Base-by-base conservation (phyloP, 2,888 invertebrate genomes). In the Cheilosia pagana region DNA sequence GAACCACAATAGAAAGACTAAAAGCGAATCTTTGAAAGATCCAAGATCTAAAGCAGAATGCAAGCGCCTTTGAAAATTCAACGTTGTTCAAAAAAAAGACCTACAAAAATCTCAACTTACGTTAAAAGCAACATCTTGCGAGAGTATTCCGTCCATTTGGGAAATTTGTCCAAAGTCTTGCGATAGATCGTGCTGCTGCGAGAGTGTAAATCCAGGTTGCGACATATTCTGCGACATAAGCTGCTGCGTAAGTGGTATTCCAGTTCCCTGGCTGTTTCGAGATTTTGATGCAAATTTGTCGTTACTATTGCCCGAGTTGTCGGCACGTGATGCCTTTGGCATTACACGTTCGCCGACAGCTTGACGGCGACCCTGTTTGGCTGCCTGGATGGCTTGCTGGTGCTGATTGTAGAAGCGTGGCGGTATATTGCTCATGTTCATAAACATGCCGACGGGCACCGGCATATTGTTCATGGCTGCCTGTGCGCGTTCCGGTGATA, bases 401-500 rank as follows among this genome's bases (percentile, higher is more conserved):
- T 95, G 95, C 88, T 95, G 95, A 89, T 95, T 96, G 89, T 95
- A 95, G 91, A 95, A 96, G 6, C 96, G 92, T 0, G 96, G 95
- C 35, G 95, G 95, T 72, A 96, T 94, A 88, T 95, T 95, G 14
- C 95, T 94, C 96, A 96, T 97, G 91, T 96, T 97, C 95, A 98
- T 96, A 88, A 97, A 96, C 96, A 98, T 98, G 50, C 98, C 98
- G 57, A 98, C 96, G 0, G 98, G 97, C 3, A 99, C 98, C 0
- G 98, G 98, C 87, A 98, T 94, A 88, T 96, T 96, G 88, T 96
- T 95, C 90, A 95, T 93, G 41, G 95, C 93, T 0, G 95, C 94
- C 79, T 95, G 95, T 0, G 95, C 95, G 23, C 96, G 94, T 89
- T 97, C 97, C 0, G 96, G 96, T 7, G 97, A 97, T 87, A 98